Evolutionary conservation across 2,113 vertebrate species (phyloP).

Genomic region (Cyanoliseus patagonus): DNA sequence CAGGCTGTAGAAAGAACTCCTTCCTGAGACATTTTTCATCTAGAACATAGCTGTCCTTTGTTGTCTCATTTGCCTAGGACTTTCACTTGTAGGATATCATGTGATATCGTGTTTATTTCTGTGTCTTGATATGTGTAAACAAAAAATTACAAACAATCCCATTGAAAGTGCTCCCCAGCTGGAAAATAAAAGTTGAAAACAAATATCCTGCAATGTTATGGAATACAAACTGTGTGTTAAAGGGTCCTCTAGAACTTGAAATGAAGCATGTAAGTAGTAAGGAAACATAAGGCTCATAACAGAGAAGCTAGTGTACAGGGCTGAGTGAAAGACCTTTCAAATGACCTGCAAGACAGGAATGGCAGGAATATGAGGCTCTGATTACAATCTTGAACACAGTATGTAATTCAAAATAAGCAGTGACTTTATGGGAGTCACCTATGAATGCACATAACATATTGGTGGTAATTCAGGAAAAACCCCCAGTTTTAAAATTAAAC

Average conservation of each 20-base stretch:
- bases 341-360: not conserved
- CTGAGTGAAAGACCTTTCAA: not conserved
- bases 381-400: not conserved
- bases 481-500: not conserved
- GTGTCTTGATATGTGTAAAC: not conserved
- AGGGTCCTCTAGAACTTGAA: not conserved
- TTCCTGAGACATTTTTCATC: not conserved
- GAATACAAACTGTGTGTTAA: not conserved
- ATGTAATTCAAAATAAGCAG: not conserved
- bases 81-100: not conserved
- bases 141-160: not conserved
- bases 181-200: constrained; percentile 8
- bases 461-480: not conserved
- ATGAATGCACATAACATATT: not conserved
- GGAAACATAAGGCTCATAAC: not conserved
- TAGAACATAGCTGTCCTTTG: not conserved
- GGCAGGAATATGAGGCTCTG: not conserved
- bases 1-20: not conserved
- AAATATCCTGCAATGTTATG: not conserved
- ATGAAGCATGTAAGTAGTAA: not conserved
- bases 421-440: not conserved
- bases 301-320: not conserved
- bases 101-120: not conserved
- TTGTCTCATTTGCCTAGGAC: not conserved
- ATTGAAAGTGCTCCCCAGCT: not conserved